Evolutionary conservation across 53 echinoderm and acorn worm species (phyloP).

Genomic region (Luidia sarsii): DNA sequence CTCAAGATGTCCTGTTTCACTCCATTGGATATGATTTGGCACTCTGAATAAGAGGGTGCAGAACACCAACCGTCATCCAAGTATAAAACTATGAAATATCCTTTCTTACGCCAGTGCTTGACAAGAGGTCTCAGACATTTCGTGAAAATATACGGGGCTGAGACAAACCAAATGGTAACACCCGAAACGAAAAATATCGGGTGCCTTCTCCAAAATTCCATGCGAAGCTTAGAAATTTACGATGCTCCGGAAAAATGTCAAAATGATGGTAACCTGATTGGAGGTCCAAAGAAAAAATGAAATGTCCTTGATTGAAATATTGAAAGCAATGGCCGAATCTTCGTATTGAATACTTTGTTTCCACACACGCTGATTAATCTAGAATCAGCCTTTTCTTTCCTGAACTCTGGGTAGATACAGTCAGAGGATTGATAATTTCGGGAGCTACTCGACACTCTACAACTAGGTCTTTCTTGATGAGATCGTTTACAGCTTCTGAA

Average conservation of each 20-base stretch:
- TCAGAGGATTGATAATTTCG: not conserved
- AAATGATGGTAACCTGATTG: constrained; percentile 27
- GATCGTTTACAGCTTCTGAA: too few species aligned
- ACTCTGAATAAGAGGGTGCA: not conserved
- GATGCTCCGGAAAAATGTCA: constrained; percentile 6
- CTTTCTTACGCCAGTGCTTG: constrained; percentile 27
- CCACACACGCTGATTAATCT: not conserved
- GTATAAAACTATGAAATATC: constrained; percentile 20
- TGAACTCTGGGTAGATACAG: constrained; percentile 27
- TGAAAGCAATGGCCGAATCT: constrained; percentile 16
- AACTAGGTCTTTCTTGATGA: too few species aligned
- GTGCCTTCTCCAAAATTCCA: not conserved
- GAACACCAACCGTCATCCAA: constrained; percentile 34
- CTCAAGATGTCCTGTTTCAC: constrained; percentile 1
- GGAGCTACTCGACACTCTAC: too few species aligned
- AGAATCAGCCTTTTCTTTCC: constrained; percentile 18
- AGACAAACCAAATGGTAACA: not conserved
- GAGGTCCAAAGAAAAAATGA: constrained; percentile 7
- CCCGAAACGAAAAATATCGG: constrained; percentile 12
- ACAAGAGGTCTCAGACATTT: constrained; percentile 28
- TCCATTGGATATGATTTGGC: not conserved
- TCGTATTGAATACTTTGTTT: constrained; percentile 15
- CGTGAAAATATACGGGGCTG: constrained; percentile 1
- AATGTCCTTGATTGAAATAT: constrained; percentile 11
- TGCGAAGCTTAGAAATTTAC: constrained; percentile 27